A percentile compares a stretch with the other conserved stretches of the same genome.
These are phyloP conservation scores for Perognathus longimembris DNA, from an alignment of 2,113 vertebrate species.

Conservation along the genomic window DNA sequence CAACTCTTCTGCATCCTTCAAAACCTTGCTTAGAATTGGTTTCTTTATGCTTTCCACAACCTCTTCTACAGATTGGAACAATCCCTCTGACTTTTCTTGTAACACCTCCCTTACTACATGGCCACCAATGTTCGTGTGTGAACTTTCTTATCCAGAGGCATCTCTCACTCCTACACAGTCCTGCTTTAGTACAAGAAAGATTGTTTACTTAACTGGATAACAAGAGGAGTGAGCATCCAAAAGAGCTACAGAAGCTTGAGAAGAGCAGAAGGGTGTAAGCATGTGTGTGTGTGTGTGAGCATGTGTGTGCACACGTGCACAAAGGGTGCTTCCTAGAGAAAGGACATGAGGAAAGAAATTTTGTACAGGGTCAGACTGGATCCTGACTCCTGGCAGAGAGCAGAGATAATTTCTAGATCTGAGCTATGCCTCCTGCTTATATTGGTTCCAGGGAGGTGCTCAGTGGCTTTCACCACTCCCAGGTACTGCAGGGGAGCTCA, in stretches of 20 bases:
- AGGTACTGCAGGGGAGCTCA: background rate
- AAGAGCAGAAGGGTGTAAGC: background rate
- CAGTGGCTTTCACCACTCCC: background rate
- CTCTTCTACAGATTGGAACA: background rate
- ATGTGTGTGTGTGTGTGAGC: background rate
- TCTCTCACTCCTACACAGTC: background rate
- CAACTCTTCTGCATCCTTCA: background rate
- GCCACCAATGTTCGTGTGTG: background rate
- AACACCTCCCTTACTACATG: background rate
- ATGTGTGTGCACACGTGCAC: background rate
- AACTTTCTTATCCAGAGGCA: background rate
- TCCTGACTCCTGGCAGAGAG: background rate
- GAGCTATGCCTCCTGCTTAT: background rate
- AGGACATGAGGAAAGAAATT: background rate
- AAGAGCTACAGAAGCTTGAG: background rate
- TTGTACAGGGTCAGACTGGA: background rate
- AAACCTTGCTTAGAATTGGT: background rate
- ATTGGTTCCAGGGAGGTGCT: background rate
- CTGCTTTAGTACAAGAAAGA: background rate
- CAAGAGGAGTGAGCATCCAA: background rate
- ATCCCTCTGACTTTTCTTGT: background rate
- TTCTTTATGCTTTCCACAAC: background rate
- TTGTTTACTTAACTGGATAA: background rate
- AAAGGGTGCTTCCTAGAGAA: background rate
- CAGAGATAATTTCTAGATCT: conserved; percentile 12